phyloP scores from a whole-genome alignment of 1,140 invertebrate genomes.

The Drosophila murphyi region DNA sequence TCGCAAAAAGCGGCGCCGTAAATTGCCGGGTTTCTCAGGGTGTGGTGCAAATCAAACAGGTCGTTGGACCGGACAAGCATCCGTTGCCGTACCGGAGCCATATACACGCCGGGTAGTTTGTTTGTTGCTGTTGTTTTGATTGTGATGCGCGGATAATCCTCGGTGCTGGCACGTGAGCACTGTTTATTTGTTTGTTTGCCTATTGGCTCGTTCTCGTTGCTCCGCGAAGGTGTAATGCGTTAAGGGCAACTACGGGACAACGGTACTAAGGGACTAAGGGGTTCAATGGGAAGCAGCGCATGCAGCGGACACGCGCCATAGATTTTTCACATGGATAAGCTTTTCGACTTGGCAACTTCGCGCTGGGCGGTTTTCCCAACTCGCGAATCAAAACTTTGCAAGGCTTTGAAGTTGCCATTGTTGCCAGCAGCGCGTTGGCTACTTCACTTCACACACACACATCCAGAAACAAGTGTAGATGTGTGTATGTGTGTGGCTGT shows the following conservation, averaged over 20 bases:
- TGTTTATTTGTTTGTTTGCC: conserved; percentile 68
- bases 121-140: conserved; percentile 68
- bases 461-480: neutral
- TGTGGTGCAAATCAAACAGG: conserved; percentile 76
- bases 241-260: conserved; percentile 46
- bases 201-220: conserved; percentile 36
- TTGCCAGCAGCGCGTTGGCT: conserved; percentile 26
- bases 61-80: conserved; percentile 32
- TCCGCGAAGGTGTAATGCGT: conserved; percentile 70
- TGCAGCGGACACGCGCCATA: conserved; percentile 70
- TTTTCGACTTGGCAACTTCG: conserved; percentile 46
- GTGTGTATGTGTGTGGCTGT: neutral
- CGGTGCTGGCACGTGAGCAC: conserved; percentile 66
- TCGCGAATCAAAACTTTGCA: conserved; percentile 53
- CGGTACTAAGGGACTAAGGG: conserved; percentile 1
- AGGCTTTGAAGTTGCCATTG: conserved; percentile 43
- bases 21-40: conserved; percentile 24
- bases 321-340: conserved; percentile 82
- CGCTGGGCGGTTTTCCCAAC: conserved; percentile 41
- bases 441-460: conserved; percentile 14
- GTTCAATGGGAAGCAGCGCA: conserved; percentile 42
- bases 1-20: conserved; percentile 64
- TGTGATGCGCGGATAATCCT: conserved; percentile 78
- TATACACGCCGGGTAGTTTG: conserved; percentile 64
- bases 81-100: conserved; percentile 1